Evolutionary conservation across 2,888 invertebrate species (phyloP).

Genomic region (Netelia melanura): DNA sequence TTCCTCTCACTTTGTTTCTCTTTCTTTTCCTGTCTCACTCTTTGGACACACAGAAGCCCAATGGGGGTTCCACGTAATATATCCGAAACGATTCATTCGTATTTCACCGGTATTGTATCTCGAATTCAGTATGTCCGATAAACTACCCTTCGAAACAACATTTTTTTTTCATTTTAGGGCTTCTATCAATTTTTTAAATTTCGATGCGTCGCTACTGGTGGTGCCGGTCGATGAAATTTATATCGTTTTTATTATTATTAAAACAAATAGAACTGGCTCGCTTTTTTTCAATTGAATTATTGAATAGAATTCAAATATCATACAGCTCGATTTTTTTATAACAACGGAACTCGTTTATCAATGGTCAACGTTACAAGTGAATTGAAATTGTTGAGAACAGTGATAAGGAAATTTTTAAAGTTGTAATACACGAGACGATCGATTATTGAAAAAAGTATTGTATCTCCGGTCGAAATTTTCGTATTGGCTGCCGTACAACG

Average conservation of each 20-base stretch:
- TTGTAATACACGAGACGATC: not conserved
- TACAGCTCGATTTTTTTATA: too few species aligned
- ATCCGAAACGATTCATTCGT: conserved; percentile 21
- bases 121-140: conserved; percentile 14
- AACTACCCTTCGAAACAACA: not conserved
- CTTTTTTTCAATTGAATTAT: too few species aligned
- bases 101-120: conserved; percentile 43
- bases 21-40: conserved; percentile 17
- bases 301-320: too few species aligned
- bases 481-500: conserved; percentile 13
- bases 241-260: too few species aligned
- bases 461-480: conserved; percentile 26
- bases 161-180: not conserved
- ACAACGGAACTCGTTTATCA: too few species aligned
- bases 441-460: not conserved
- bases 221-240: too few species aligned
- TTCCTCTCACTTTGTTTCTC: conserved; percentile 37
- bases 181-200: not conserved
- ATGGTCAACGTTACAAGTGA: too few species aligned
- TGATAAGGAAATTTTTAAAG: not conserved
- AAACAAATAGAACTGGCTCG: too few species aligned
- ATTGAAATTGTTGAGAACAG: too few species aligned
- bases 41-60: conserved; percentile 48
- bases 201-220: not conserved
- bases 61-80: conserved; percentile 46